Evolutionary conservation across 2,113 vertebrate genomes (phyloP).

Genomic region (Mesocricetus auratus): DNA sequence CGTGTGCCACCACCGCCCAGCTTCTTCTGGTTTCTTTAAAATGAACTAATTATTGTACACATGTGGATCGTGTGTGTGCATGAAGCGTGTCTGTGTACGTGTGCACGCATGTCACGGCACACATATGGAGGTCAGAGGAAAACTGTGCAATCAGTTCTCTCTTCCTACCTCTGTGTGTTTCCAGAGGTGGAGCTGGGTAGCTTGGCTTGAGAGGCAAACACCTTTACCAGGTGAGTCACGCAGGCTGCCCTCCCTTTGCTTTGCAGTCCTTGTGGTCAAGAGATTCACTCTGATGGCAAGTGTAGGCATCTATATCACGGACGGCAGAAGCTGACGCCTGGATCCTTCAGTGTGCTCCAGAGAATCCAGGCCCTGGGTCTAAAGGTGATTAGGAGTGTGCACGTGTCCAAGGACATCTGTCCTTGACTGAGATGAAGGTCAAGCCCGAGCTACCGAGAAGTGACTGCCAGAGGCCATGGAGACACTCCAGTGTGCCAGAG

Average conservation of each 20-base stretch:
- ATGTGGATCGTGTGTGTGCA: not conserved
- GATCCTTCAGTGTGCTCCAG: not conserved
- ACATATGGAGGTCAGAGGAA: not conserved
- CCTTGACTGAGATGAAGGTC: not conserved
- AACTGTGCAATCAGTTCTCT: too few species aligned
- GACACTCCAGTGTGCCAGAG: not conserved
- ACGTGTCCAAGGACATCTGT: constrained; percentile 28
- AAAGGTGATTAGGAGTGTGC: constrained; percentile 10
- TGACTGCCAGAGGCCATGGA: not conserved
- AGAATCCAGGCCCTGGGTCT: constrained; percentile 16
- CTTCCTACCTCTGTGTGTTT: not conserved
- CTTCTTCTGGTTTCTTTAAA: not conserved
- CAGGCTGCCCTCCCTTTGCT: not conserved
- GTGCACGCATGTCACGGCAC: too few species aligned
- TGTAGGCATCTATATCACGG: not conserved
- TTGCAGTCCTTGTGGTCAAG: not conserved
- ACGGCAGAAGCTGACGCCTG: not conserved
- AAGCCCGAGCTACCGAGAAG: not conserved
- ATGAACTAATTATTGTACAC: not conserved
- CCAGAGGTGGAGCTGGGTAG: not conserved
- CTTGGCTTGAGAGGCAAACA: not conserved
- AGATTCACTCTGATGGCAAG: not conserved
- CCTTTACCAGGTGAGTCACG: not conserved
- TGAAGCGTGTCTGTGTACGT: not conserved
- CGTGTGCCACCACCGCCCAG: too few species aligned